Conservation (phyloP, 2,888 invertebrate species). For the Seira sanloemensis region DNA sequence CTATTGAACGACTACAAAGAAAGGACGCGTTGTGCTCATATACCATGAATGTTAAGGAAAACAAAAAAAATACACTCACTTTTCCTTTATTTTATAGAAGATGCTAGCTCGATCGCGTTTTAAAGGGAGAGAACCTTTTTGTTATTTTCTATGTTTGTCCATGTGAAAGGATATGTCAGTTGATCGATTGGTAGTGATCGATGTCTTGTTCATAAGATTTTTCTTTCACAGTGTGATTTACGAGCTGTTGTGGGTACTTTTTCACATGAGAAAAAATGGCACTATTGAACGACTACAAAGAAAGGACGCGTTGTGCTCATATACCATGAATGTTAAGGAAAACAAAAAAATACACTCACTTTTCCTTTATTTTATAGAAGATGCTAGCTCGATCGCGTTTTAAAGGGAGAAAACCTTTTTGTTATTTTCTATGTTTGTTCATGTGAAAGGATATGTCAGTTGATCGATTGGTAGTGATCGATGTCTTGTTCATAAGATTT, state of each 20-base stretch:
- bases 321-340: conserved; percentile 52
- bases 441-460: conserved; percentile 68
- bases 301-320: conserved; percentile 47
- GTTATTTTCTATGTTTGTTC: conserved; percentile 20
- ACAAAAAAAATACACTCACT: conserved; percentile 32
- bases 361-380: background rate
- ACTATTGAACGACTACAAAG: too few species aligned
- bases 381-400: conserved; percentile 16
- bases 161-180: conserved; percentile 68
- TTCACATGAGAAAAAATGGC: too few species aligned
- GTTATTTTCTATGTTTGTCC: conserved; percentile 21
- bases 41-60: conserved; percentile 51
- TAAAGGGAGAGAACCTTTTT: conserved; percentile 2
- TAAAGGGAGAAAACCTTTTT: background rate
- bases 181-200: conserved; percentile 74
- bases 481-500: conserved; percentile 74
- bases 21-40: conserved; percentile 47
- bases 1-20: too few species aligned
- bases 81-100: background rate
- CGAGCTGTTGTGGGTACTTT: conserved; percentile 74
- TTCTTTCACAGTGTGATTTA: conserved; percentile 74
- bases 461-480: conserved; percentile 74
- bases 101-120: conserved; percentile 15
- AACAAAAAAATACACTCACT: conserved; percentile 31
- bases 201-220: conserved; percentile 74